phyloP scores from a whole-genome alignment of 2,113 vertebrate species.

The Seriola aureovittata region DNA sequence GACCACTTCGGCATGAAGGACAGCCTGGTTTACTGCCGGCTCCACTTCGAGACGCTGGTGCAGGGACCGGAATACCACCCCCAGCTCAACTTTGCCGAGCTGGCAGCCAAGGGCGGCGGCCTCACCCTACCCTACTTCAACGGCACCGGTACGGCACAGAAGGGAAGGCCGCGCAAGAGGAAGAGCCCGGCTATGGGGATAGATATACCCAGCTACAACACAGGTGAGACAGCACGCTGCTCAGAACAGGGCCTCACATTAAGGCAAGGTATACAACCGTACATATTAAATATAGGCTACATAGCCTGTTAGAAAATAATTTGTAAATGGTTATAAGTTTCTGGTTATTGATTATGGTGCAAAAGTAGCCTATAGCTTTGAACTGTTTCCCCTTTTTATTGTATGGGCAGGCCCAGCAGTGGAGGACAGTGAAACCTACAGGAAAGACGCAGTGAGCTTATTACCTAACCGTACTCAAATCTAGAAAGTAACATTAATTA shows the following conservation, averaged over 20 bases:
- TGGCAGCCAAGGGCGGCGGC: constrained; percentile 95
- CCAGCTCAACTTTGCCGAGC: constrained; percentile 96
- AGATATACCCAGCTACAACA: constrained; percentile 94
- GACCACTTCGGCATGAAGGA: constrained; percentile 99
- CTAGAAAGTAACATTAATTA: background rate
- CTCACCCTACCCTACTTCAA: constrained; percentile 95
- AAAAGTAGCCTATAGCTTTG: background rate
- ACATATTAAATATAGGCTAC: background rate
- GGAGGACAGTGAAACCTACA: background rate
- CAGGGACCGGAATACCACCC: constrained; percentile 93
- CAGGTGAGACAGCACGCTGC: constrained; percentile 86
- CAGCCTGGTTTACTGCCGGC: constrained; percentile 97
- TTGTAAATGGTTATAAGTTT: too few relatives aligned
- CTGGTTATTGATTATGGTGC: background rate
- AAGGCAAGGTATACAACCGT: rapidly evolving
- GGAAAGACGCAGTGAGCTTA: background rate
- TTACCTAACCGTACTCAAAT: background rate
- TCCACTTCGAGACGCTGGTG: constrained; percentile 96
- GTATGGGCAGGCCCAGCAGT: background rate
- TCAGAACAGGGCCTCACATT: background rate
- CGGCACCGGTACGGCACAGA: constrained; percentile 95
- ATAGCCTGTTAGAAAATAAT: too few relatives aligned
- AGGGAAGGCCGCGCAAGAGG: constrained; percentile 96
- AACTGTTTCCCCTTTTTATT: background rate
- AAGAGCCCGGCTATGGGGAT: constrained; percentile 97